Conservation (phyloP, 2,113 vertebrate genomes). For the Numenius arquata region DNA sequence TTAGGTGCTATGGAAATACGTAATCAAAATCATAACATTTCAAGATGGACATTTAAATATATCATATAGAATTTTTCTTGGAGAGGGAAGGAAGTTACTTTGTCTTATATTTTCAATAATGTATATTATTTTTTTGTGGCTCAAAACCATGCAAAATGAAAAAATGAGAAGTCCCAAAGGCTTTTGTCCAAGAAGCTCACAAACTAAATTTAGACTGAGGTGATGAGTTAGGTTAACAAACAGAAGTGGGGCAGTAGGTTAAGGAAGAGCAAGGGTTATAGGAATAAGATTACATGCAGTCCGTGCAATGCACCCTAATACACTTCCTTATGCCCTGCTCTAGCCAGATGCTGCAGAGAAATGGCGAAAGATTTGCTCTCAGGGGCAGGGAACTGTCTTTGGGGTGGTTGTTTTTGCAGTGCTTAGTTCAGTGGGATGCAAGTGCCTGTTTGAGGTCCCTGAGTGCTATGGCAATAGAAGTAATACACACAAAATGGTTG, state of each 20-base stretch:
- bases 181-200: not conserved
- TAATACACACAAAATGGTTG: not conserved
- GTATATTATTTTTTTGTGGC: not conserved
- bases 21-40: not conserved
- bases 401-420: not conserved
- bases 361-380: not conserved
- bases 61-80: not conserved
- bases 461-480: not conserved
- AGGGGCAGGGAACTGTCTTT: not conserved
- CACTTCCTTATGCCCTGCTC: not conserved
- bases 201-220: not conserved
- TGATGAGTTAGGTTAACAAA: not conserved
- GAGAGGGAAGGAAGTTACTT: slow-evolving; percentile 25
- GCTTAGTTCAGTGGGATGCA: not conserved
- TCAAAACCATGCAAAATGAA: not conserved
- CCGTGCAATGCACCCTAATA: not conserved
- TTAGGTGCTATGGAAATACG: not conserved
- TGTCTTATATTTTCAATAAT: slow-evolving; percentile 22
- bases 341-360: not conserved
- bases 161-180: not conserved
- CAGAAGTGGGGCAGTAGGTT: not conserved
- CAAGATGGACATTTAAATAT: not conserved
- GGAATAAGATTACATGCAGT: not conserved
- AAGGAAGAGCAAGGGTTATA: not conserved
- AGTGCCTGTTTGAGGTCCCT: not conserved